phyloP scores from a whole-genome alignment of 2,797 vertebrate species.

The Crocodylus rhombifer region DNA sequence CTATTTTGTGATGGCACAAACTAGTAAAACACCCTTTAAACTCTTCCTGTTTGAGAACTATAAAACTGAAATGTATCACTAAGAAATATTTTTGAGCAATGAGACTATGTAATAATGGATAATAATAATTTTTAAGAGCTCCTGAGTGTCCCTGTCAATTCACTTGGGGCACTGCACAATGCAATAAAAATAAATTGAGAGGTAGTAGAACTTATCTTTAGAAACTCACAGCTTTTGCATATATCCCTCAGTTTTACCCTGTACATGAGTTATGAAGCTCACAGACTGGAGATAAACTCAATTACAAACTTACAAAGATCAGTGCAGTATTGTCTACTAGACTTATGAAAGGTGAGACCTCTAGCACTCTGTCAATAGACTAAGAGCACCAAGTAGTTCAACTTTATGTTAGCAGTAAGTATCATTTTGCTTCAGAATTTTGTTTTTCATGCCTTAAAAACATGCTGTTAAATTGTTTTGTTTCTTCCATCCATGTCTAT shows the following conservation, averaged over 20 bases:
- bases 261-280: not conserved
- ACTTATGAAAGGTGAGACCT: slow-evolving; percentile 1
- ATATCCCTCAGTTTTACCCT: not conserved
- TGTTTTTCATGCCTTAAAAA: not conserved
- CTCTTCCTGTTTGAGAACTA: not conserved
- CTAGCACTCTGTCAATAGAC: not conserved
- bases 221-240: not conserved
- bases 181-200: not conserved
- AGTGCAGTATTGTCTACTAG: not conserved
- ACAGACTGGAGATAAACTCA: not conserved
- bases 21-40: not conserved
- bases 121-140: not conserved
- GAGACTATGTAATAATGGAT: not conserved
- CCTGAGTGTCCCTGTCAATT: not conserved
- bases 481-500: not conserved
- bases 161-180: not conserved
- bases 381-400: not conserved
- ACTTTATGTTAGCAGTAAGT: not conserved
- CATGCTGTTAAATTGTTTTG: not conserved
- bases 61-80: not conserved
- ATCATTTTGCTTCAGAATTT: not conserved
- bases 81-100: not conserved
- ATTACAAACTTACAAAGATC: not conserved
- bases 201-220: not conserved
- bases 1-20: not conserved